Evolutionary conservation across 1,140 invertebrate genomes (phyloP), one percentile per base, ranked within the genome.

Genomic region (Acromyrmex heyeri): DNA sequence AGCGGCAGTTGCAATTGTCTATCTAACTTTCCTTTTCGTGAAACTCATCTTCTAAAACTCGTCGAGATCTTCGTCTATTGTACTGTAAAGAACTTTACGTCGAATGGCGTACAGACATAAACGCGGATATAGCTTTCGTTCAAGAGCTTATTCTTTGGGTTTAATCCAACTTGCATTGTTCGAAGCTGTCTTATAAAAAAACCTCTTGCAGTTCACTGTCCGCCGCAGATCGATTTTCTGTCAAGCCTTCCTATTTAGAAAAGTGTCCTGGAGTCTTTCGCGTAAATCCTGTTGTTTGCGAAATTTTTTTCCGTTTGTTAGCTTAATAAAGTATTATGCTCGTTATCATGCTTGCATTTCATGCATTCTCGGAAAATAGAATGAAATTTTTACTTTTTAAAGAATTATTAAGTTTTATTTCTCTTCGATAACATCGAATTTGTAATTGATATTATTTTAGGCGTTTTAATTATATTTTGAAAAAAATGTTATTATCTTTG

Each of bases 121-220:
- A 61, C 50, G n/a, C 59, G 27, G 48, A 78, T 64, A 65, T 7
- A 78, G 44, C 38, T 24, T 83, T 44, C 72, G n/a, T 55, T 53
- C 59, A 53, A 38, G 79, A 48, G 65, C 83, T 86, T 72, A 65
- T 73, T 73, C 85, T 86, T 86, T 64, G 77, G n/a, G 57, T 48
- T 82, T 87, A 82, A 87, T 87, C 79, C 77, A 85, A 83, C 86
- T 64, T 53, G 55, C 61, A 87, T 87, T 73, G 50, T 83, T 81
- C 67, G 79, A 21, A 57, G 53, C 24, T 61, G 50, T 67, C 44
- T 67, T 67, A 55, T 44, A 38, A 44, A 87, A 59, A 85, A 87
- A 77, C 27, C 85, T 64, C 83, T 86, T 38, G 21, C 73, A 55
- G 72, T 24, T 79, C 73, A 57, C 57, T 69, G 38, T 55, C 53